Evolutionary conservation across 2,797 vertebrate species (phyloP), one percentile per base, ranked within the genome.

Genomic region (Lagocephalus sceleratus): DNA sequence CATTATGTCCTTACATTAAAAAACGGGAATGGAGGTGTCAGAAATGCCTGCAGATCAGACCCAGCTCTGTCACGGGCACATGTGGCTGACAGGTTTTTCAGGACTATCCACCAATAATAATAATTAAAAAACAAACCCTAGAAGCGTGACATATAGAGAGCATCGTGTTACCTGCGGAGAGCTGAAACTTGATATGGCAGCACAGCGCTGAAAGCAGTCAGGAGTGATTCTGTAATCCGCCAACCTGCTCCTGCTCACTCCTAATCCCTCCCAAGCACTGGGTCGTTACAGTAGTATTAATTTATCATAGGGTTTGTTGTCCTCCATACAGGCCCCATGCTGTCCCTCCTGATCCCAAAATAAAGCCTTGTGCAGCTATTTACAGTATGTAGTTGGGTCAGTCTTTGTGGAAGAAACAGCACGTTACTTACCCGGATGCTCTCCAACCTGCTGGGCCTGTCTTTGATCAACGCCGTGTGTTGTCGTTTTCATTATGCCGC

Each of bases 231-330:
- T 20, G 62, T 55, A 54, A 38, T 25, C 40, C 35, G 55, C 12
- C 51, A 60, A 76, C 66, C 68, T 77, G 67, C 57, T 73, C 62
- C 29, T 40, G 42, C 46, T 65, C 73, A 66, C 56, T 48, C 53
- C 50, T 53, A 63, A 61, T 5, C 20, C 20, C 32, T 39, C 56
- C 21, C 26, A 48, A 48, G 45, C n/a, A 14, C 20, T 47, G 38
- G 42, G 56, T 29, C 17, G 35, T 47, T 12, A 50, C 57, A 20
- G n/a, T 16, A 12, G 32, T 35, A 35, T 14, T 35, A 14, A 35
- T 35, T 35, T 35, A 14, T 35, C 32, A 35, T 35, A 3, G 32
- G 32, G 0, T 14, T 35, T 10, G 3, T 35, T 35, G 12, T 35
- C 32, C 32, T 35, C 12, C 12, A 14, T 35, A 35, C 32, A 12